phyloP scores from a whole-genome alignment of 2,113 vertebrate species.

The Callipepla californica region DNA sequence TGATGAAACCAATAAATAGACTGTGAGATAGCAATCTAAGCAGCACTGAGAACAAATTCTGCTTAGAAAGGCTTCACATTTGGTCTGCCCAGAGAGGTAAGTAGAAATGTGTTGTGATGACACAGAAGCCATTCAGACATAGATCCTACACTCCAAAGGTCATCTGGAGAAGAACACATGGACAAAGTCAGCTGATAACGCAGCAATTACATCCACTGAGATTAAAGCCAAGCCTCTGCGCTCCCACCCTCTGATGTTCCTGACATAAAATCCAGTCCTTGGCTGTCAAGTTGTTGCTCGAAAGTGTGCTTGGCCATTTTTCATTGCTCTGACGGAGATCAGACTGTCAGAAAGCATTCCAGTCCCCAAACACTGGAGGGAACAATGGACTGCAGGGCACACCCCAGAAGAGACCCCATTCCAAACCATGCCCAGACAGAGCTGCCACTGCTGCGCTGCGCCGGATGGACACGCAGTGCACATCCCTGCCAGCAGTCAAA shows the following conservation, averaged over 20 bases:
- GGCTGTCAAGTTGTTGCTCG: not conserved
- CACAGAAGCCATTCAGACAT: not conserved
- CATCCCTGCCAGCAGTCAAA: not conserved
- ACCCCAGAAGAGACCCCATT: not conserved
- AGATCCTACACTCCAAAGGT: constrained; percentile 12
- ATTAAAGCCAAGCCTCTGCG: not conserved
- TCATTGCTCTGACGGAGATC: rapidly evolving
- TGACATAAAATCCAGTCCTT: not conserved
- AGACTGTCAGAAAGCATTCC: constrained; percentile 6
- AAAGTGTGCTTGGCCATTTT: not conserved
- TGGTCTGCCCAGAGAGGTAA: not conserved
- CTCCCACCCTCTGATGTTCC: not conserved
- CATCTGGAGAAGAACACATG: not conserved
- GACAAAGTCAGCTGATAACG: constrained; percentile 33
- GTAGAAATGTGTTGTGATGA: not conserved
- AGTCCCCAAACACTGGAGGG: constrained; percentile 52
- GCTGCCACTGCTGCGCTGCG: not conserved
- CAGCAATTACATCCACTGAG: not conserved
- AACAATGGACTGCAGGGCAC: constrained; percentile 43
- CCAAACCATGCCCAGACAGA: rapidly evolving
- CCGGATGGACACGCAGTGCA: not conserved
- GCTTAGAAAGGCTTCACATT: constrained; percentile 1
- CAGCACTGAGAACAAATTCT: constrained; percentile 31
- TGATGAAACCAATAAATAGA: constrained; percentile 64
- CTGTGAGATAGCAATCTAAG: constrained; percentile 39